These are phyloP conservation scores for Onychostruthus taczanowskii DNA, from an alignment of 2,113 vertebrate genomes.

Conservation along the genomic window DNA sequence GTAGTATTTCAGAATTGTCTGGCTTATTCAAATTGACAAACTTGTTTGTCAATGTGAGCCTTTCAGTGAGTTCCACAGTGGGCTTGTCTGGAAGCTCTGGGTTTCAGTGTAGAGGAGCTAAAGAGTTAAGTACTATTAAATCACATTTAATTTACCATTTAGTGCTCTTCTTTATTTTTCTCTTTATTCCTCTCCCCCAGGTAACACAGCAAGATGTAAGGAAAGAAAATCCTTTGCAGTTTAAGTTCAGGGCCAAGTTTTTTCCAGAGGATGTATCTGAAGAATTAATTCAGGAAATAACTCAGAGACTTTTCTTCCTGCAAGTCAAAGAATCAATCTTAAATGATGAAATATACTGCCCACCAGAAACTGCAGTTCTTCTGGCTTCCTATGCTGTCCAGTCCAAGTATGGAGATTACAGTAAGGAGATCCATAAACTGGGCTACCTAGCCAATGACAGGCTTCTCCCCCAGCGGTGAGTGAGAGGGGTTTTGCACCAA, in stretches of 20 bases:
- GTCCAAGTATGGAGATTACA: constrained; percentile 93
- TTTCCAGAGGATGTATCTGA: constrained; percentile 98
- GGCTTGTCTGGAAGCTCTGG: background rate
- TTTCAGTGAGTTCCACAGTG: background rate
- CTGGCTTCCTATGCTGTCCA: constrained; percentile 95
- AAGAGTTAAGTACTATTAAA: background rate
- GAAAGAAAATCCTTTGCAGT: constrained; percentile 96
- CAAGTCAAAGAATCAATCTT: constrained; percentile 98
- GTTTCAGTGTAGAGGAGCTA: background rate
- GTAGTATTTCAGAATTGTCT: background rate
- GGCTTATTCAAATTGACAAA: background rate
- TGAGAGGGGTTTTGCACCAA: background rate
- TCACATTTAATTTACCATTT: background rate
- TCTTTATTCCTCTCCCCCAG: constrained; percentile 65
- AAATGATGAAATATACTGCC: constrained; percentile 98
- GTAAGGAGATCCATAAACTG: constrained; percentile 88
- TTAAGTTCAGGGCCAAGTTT: constrained; percentile 97
- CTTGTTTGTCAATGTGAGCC: background rate
- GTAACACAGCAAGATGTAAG: constrained; percentile 97
- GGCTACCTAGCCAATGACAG: constrained; percentile 93
- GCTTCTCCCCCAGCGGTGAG: constrained; percentile 95
- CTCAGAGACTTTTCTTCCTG: constrained; percentile 96
- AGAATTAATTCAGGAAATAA: constrained; percentile 98
- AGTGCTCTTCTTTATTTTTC: background rate
- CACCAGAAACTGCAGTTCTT: constrained; percentile 96